Evolutionary conservation across 2,113 vertebrate genomes (phyloP).

Genomic region (Tinamus guttatus): DNA sequence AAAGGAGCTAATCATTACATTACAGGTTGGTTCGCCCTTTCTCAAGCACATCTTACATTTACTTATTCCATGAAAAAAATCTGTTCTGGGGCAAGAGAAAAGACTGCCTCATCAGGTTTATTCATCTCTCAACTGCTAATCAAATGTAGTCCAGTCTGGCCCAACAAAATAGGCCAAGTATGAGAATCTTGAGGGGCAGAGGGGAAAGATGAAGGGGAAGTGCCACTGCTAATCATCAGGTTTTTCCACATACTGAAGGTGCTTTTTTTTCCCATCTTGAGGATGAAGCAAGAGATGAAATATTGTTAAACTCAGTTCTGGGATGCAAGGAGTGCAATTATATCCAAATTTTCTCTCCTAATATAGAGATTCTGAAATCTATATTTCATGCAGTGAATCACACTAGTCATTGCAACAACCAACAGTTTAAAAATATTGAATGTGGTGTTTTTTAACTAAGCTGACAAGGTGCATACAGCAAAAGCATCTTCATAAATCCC

Average conservation of each 20-base stretch:
- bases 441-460: neutral
- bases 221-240: neutral
- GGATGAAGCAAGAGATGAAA: neutral
- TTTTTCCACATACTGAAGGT: neutral
- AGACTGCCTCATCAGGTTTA: neutral
- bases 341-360: neutral
- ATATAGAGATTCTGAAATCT: neutral
- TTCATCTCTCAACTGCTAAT: neutral
- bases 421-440: neutral
- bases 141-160: accelerated
- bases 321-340: neutral
- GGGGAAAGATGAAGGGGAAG: neutral
- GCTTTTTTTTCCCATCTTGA: neutral
- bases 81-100: neutral
- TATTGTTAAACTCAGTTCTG: neutral
- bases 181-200: neutral
- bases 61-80: neutral
- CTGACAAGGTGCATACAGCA: neutral
- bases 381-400: neutral
- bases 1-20: neutral
- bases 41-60: neutral
- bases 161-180: neutral
- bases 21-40: neutral
- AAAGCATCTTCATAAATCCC: neutral
- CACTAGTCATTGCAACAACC: neutral